Evolutionary conservation across 2,888 invertebrate species (phyloP), one percentile per base, ranked within the genome.

Genomic region (Prosopocoilus inquinatus): DNA sequence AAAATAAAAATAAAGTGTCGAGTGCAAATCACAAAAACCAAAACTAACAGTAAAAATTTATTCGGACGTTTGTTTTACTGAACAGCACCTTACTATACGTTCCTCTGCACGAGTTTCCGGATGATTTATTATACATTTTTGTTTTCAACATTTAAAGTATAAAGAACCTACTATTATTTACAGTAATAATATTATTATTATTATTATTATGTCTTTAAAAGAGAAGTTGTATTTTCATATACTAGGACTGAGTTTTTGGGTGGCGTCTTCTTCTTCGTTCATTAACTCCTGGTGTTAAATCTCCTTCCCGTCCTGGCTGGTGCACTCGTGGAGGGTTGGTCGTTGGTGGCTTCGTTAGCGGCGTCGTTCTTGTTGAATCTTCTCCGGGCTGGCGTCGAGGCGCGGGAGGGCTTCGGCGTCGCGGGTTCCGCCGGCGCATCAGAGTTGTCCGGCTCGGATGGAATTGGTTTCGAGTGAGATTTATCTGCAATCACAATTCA

Each of bases 291-390:
- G 53, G 65, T 56, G 46, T 61, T 66, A 66, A 75, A 76, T 66
- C 75, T 66, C 53, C 77, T 67, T 28, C 73, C 75, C 32, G 74
- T 65, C 64, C 75, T 70, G 15, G 68, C 67, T 2, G 75, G 67
- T 34, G 67, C 62, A 2, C 65, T 52, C 9, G 67, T 64, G 3
- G 69, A 59, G n/a, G 64, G 44, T 20, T 55, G 56, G 44, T 65
- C 64, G 16, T 54, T 43, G 5, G 63, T 60, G 16, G 52, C 57
- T n/a, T 52, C 60, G 9, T 67, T 65, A 1, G 65, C 61, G 3
- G 61, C 62, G 39, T 70, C 68, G n/a, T 57, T 50, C 46, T 65
- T 64, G 55, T 66, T 67, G 56, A 67, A 69, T 48, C 69, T 61
- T 52, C 68, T 67, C 59, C 71, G 60, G 28, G 66, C 61, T 35